Evolutionary conservation across 2,888 invertebrate species (phyloP).

Genomic region (Macrosiphum euphorbiae): DNA sequence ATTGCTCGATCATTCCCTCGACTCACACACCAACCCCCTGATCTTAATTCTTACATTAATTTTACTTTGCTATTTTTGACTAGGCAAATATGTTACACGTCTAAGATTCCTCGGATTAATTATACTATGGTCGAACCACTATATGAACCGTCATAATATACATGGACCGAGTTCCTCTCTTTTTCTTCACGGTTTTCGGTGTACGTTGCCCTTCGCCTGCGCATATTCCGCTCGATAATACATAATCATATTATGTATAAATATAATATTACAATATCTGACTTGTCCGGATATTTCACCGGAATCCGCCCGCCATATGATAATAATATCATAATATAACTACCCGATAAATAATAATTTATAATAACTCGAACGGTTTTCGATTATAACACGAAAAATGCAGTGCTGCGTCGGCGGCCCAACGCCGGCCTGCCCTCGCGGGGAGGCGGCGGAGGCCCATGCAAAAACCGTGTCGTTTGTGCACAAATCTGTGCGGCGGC

Average conservation of each 20-base stretch:
- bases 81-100: neutral
- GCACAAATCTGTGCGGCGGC: slow-evolving; percentile 1
- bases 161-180: neutral
- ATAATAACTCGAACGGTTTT: neutral
- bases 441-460: neutral
- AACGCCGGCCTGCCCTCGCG: neutral
- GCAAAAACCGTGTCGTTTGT: slow-evolving; percentile 1
- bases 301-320: neutral
- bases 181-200: neutral
- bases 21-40: too few relatives aligned
- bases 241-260: neutral
- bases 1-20: too few relatives aligned
- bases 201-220: neutral
- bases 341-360: neutral
- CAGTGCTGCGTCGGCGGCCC: neutral
- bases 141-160: neutral
- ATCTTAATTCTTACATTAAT: neutral
- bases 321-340: neutral
- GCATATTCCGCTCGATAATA: neutral
- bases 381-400: neutral
- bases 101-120: neutral
- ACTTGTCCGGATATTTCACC: neutral
- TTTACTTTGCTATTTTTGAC: neutral
- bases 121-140: neutral
- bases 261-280: neutral